Conservation (phyloP, 1,140 invertebrate genomes). For the Paraescarpia echinospica region DNA sequence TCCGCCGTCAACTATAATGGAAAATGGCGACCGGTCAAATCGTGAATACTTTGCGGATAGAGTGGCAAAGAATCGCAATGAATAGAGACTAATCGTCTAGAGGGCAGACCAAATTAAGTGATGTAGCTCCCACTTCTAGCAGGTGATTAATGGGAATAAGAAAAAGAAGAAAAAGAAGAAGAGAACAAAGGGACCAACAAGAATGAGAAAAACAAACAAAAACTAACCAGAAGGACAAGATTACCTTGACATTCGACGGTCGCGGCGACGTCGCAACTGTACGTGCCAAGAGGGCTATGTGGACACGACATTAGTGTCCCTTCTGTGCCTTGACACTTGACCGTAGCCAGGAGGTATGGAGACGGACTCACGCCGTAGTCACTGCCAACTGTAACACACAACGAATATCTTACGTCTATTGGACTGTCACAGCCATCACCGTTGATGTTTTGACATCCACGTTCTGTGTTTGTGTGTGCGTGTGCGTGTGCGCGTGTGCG, state of each 20-base stretch:
- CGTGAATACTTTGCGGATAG: not conserved
- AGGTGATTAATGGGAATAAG: too few species aligned
- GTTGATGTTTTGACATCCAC: not conserved
- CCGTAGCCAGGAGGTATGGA: not conserved
- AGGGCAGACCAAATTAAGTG: too few species aligned
- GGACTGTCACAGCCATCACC: not conserved
- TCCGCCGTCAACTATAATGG: slow-evolving; percentile 37
- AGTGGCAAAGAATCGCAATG: too few species aligned
- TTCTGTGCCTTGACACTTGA: not conserved
- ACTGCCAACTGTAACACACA: not conserved
- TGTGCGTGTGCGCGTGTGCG: too few species aligned
- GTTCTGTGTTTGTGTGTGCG: too few species aligned
- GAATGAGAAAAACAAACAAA: too few species aligned
- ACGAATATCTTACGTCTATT: not conserved
- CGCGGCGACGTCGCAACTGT: not conserved
- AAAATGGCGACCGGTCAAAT: not conserved
- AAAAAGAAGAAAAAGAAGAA: too few species aligned
- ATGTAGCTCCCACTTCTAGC: too few species aligned
- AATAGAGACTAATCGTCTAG: too few species aligned
- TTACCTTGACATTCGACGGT: not conserved
- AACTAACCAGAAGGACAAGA: too few species aligned
- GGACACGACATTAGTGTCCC: not conserved
- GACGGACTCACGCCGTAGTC: not conserved
- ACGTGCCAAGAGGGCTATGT: not conserved
- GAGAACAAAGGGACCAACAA: too few species aligned